Evolutionary conservation across 2,797 vertebrate genomes (phyloP).

Genomic region (Gambusia yucatana): DNA sequence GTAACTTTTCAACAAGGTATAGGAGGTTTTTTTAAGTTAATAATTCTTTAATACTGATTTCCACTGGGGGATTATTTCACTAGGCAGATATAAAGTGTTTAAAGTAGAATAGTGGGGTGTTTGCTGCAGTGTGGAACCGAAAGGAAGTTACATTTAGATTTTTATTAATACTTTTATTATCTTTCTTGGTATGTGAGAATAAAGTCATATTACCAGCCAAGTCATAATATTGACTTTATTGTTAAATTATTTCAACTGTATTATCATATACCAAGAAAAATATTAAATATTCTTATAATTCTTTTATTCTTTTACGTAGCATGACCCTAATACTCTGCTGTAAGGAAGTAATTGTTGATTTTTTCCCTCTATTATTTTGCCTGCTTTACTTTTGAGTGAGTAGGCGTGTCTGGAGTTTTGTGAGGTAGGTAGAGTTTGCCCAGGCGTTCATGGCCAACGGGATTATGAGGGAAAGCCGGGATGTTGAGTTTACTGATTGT

Average conservation of each 20-base stretch:
- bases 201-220: no score
- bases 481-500: conserved; percentile 53
- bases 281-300: neutral
- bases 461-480: conserved; percentile 47
- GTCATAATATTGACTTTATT: neutral
- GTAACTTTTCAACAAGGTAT: no score
- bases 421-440: conserved; percentile 13
- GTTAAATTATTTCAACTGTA: neutral
- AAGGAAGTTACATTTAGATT: neutral
- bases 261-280: neutral
- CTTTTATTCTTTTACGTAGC: no score
- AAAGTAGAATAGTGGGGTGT: neutral
- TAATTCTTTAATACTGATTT: no score
- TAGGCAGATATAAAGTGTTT: neutral
- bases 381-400: neutral
- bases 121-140: neutral
- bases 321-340: no score
- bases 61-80: neutral
- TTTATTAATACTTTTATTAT: neutral
- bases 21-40: no score
- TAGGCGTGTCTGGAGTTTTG: neutral
- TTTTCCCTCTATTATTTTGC: neutral
- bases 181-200: neutral
- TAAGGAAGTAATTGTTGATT: neutral
- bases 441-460: conserved; percentile 37